These are phyloP conservation scores for Rhegmatorhina hoffmannsi DNA, from an alignment of 2,113 vertebrate species.

Conservation along the genomic window DNA sequence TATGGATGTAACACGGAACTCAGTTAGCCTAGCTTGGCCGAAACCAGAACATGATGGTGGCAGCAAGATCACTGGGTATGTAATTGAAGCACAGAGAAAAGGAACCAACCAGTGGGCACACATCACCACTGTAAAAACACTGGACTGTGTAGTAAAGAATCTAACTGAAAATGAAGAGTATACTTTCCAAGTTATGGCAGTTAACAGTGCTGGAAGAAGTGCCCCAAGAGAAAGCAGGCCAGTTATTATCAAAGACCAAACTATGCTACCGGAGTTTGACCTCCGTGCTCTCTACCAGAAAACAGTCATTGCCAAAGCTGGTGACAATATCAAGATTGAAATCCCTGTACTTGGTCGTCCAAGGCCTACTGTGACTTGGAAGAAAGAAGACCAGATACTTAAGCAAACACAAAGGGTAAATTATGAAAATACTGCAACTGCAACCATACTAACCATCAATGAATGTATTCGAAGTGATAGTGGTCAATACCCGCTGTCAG, in stretches of 20 bases:
- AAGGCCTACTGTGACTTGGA: conserved; percentile 91
- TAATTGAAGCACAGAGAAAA: conserved; percentile 94
- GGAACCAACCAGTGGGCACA: conserved; percentile 93
- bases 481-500: conserved; percentile 87
- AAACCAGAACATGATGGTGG: conserved; percentile 96
- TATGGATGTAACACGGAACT: conserved; percentile 90
- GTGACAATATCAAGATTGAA: conserved; percentile 95
- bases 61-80: conserved; percentile 94
- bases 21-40: conserved; percentile 92
- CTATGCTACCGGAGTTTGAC: conserved; percentile 90
- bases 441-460: conserved; percentile 87
- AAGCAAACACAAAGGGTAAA: conserved; percentile 91
- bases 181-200: conserved; percentile 94
- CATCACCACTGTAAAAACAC: conserved; percentile 86
- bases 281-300: conserved; percentile 92
- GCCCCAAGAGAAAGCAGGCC: conserved; percentile 89
- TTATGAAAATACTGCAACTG: conserved; percentile 87
- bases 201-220: conserved; percentile 93
- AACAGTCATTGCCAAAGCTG: conserved; percentile 92
- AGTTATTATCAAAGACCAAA: conserved; percentile 89
- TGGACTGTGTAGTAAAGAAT: conserved; percentile 91
- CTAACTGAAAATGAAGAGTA: conserved; percentile 97
- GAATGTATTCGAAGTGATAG: conserved; percentile 90
- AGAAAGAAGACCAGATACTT: conserved; percentile 87
- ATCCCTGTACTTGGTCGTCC: conserved; percentile 95